These are phyloP conservation scores for Copidosoma floridanum DNA, from an alignment of 1,140 invertebrate genomes.

Conservation along the genomic window DNA sequence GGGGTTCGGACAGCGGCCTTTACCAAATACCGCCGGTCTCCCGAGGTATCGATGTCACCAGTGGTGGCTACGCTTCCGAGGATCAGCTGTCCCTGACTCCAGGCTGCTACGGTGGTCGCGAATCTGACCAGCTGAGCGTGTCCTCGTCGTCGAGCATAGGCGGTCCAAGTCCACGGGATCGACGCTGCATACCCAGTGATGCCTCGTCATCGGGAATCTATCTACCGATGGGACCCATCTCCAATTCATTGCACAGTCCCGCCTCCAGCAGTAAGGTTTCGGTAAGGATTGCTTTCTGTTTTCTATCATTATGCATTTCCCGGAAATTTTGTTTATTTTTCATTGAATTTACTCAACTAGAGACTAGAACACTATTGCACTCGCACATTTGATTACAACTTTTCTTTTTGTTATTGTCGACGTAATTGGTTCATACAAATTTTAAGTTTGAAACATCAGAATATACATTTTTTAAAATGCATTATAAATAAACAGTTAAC, in stretches of 20 bases:
- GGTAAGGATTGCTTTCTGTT: too few species aligned
- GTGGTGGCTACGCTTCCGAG: slow-evolving; percentile 60
- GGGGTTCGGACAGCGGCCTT: slow-evolving; percentile 60
- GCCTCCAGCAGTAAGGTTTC: slow-evolving; percentile 58
- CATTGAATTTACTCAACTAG: too few species aligned
- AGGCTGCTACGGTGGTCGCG: slow-evolving; percentile 46
- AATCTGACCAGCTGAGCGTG: slow-evolving; percentile 59
- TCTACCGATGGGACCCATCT: slow-evolving; percentile 58
- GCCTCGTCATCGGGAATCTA: slow-evolving; percentile 53
- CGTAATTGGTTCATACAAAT: too few species aligned
- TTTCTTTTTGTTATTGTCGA: too few species aligned
- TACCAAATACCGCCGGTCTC: slow-evolving; percentile 60
- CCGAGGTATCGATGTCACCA: slow-evolving; percentile 53
- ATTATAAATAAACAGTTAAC: too few species aligned
- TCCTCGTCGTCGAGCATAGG: slow-evolving; percentile 59
- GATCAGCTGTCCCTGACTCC: slow-evolving; percentile 57
- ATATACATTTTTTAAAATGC: too few species aligned
- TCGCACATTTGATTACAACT: too few species aligned
- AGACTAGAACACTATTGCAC: too few species aligned
- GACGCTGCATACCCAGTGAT: slow-evolving; percentile 51
- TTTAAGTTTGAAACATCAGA: too few species aligned
- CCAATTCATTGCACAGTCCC: slow-evolving; percentile 51
- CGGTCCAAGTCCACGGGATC: slow-evolving; percentile 54
- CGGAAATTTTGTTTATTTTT: too few species aligned
- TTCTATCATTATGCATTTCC: too few species aligned